Evolutionary conservation across 2,113 vertebrate species (phyloP).

Genomic region (Rutilus rutilus): DNA sequence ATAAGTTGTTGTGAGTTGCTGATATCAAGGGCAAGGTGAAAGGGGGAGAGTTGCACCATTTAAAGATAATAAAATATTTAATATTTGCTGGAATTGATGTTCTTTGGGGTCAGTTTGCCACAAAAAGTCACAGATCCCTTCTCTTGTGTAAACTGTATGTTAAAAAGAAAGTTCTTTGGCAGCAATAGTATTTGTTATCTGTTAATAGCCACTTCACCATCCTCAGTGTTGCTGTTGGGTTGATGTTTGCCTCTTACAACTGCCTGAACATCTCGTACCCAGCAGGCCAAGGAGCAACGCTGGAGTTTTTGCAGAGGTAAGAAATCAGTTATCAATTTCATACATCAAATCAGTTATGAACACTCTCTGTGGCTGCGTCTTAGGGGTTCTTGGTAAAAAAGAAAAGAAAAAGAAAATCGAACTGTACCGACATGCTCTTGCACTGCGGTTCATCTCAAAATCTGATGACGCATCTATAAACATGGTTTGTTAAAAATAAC

Average conservation of each 20-base stretch:
- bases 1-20: not conserved
- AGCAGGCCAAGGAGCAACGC: slow-evolving; percentile 19
- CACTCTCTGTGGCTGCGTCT: too few relatives aligned
- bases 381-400: too few relatives aligned
- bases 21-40: not conserved
- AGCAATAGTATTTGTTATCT: slow-evolving; percentile 41
- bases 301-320: slow-evolving; percentile 53
- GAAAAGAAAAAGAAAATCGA: too few relatives aligned
- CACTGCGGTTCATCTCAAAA: too few relatives aligned
- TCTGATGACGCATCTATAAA: too few relatives aligned
- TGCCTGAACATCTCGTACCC: slow-evolving; percentile 47
- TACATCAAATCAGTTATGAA: not conserved
- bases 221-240: slow-evolving; percentile 24
- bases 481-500: too few relatives aligned
- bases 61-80: not conserved
- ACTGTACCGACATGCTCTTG: too few relatives aligned
- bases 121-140: not conserved
- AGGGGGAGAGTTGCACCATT: not conserved
- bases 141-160: not conserved
- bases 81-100: not conserved
- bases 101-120: not conserved
- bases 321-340: not conserved
- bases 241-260: slow-evolving; percentile 54
- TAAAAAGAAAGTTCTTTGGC: not conserved
- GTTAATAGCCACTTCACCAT: slow-evolving; percentile 37